Conservation (phyloP, 2,797 vertebrate genomes). For the Numenius phaeopus region DNA sequence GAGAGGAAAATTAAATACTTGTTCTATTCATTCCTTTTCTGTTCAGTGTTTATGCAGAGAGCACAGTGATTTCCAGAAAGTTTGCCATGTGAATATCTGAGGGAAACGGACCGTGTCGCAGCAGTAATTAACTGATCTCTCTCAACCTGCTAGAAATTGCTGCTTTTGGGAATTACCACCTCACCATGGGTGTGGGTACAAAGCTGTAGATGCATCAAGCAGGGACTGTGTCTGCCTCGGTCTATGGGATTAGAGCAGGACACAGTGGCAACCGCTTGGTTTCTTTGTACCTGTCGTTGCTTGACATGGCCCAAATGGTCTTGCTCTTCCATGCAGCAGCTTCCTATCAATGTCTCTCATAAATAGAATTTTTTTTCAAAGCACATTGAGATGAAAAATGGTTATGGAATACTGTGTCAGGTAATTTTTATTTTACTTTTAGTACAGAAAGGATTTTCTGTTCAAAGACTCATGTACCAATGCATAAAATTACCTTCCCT, state of each 20-base stretch:
- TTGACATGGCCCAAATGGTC: not conserved
- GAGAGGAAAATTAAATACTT: not conserved
- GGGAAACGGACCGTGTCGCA: not conserved
- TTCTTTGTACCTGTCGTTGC: not conserved
- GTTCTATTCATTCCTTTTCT: not conserved
- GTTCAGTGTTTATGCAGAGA: not conserved
- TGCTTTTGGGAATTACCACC: too few relatives aligned
- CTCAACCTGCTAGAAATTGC: not conserved
- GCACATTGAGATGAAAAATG: not conserved
- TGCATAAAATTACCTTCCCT: not conserved
- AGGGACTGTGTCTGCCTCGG: not conserved
- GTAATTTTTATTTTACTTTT: not conserved
- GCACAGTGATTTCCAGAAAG: not conserved
- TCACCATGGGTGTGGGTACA: not conserved
- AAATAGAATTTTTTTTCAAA: not conserved
- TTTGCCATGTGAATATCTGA: not conserved
- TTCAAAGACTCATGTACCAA: not conserved
- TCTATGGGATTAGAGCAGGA: not conserved
- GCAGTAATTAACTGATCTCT: not conserved
- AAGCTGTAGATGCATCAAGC: not conserved
- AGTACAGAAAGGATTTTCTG: not conserved
- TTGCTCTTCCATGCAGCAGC: accelerated
- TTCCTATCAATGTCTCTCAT: not conserved
- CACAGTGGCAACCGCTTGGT: not conserved
- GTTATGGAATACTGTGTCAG: not conserved